Conservation (phyloP, 2,113 vertebrate species). For the Elephas maximus region DNA sequence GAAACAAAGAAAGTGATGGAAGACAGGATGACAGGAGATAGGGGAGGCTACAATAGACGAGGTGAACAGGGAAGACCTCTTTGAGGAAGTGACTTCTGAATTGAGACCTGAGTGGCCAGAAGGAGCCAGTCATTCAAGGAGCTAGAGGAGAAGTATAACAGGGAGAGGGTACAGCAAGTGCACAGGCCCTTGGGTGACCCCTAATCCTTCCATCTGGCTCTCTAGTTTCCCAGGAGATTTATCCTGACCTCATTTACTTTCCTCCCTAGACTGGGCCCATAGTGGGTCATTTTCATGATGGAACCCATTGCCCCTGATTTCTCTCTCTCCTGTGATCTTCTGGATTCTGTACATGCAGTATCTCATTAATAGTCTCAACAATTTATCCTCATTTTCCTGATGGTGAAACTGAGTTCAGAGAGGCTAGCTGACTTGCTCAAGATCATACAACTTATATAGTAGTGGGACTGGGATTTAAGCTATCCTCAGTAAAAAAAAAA, state of each 20-base stretch:
- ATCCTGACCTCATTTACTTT: too few species aligned
- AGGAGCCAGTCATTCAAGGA: neutral
- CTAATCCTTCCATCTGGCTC: neutral
- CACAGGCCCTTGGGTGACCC: neutral
- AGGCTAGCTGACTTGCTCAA: neutral
- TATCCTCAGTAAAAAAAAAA: neutral
- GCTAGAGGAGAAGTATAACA: too few species aligned
- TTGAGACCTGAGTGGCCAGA: neutral
- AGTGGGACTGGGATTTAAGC: neutral
- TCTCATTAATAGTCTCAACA: neutral
- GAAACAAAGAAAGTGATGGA: neutral
- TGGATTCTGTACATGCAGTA: neutral
- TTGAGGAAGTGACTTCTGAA: neutral
- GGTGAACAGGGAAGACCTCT: too few species aligned
- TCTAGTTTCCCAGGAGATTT: accelerated
- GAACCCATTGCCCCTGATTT: neutral
- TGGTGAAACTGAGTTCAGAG: neutral
- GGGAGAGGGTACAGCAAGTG: neutral
- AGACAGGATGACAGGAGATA: too few species aligned
- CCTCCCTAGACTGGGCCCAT: neutral
- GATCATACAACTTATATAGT: neutral
- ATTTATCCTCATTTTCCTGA: neutral
- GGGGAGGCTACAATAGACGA: neutral
- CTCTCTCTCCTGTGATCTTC: neutral
- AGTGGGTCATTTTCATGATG: neutral